Base-by-base conservation (phyloP, 2,888 invertebrate species). In the Sarcophaga rosellei region DNA sequence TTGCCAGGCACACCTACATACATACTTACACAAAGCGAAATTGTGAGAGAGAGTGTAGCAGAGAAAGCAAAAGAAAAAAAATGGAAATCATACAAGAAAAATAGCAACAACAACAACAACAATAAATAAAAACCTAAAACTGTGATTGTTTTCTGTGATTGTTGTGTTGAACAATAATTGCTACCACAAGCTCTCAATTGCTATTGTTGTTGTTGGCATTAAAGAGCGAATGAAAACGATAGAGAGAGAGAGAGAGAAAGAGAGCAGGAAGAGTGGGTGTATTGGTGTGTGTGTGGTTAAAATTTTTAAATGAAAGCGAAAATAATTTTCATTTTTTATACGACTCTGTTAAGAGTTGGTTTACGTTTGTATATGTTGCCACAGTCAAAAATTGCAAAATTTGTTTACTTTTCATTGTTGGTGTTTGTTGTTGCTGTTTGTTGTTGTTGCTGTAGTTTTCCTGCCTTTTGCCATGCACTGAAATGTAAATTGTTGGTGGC, bases 261-360 rank as follows among this genome's bases (percentile, higher is more conserved):
- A 47, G 75, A 75, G 10, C 35, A 45, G 10, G 23, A 63, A 62
- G 69, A 75, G 35, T 35, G 35, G 35, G 35, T 35, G 10, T 35
- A 35, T 35, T 35, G 35, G 53, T 53, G 53, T 53, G 53, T 53
- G 53, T 12, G 53, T 53, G 47, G 47, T 15, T 15, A 15, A 47
- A 15, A 47, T 21, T 53, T 21, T 45, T 25, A 77, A 78, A 74
- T 81, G 83, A 86, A 86, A 86, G 81, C 65, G 77, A 83, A 86
- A 86, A 73, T 77, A 75, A 77, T 81, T 69, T 12, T 44, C 47
- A 78, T 68, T 70, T 53, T 74, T 62, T 23, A 53, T 15, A 53
- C 1, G 12, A 15, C 3, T 17, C 35, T 35, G 53, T 53, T 53
- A 5, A 15, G 12, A 53, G 53, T 53, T 53, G 53, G 53, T 73